These are phyloP conservation scores for Tachina grossa DNA, from an alignment of 2,888 invertebrate species.

Conservation along the genomic window DNA sequence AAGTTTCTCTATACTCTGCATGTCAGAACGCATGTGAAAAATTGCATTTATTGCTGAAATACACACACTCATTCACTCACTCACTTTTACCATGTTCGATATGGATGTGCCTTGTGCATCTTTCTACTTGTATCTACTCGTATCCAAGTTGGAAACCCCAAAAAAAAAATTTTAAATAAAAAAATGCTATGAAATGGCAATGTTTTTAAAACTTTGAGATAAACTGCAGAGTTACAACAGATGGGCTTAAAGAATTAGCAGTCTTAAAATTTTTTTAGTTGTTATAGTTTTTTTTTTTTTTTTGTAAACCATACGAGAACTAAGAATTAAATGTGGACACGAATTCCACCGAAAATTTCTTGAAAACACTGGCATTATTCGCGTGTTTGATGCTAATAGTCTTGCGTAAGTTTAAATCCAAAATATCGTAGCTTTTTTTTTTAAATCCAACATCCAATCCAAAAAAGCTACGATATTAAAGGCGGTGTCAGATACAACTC, in stretches of 20 bases:
- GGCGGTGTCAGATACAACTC: too few relatives aligned
- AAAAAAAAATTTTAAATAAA: neutral
- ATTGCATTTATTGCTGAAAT: constrained; percentile 56
- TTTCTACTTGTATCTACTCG: constrained; percentile 29
- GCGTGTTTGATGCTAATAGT: too few relatives aligned
- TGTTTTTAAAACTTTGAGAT: constrained; percentile 56
- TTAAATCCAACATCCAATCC: too few relatives aligned
- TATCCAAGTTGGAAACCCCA: constrained; percentile 21
- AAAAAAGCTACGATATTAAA: too few relatives aligned
- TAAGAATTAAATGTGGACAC: too few relatives aligned
- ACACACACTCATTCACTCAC: neutral
- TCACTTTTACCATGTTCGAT: neutral
- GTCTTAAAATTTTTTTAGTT: too few relatives aligned
- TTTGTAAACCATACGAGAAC: too few relatives aligned
- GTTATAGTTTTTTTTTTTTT: too few relatives aligned
- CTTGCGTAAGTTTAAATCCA: too few relatives aligned
- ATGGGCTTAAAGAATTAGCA: constrained; percentile 10
- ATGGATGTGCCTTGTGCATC: constrained; percentile 12
- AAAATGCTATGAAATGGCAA: constrained; percentile 48
- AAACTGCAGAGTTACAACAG: constrained; percentile 56
- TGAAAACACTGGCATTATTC: too few relatives aligned
- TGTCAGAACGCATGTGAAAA: constrained; percentile 70
- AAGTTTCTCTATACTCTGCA: constrained; percentile 44
- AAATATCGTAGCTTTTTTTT: too few relatives aligned
- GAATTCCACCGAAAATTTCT: too few relatives aligned